Conservation (phyloP, 1,140 invertebrate genomes). For the Pentalonia nigronervosa region DNA sequence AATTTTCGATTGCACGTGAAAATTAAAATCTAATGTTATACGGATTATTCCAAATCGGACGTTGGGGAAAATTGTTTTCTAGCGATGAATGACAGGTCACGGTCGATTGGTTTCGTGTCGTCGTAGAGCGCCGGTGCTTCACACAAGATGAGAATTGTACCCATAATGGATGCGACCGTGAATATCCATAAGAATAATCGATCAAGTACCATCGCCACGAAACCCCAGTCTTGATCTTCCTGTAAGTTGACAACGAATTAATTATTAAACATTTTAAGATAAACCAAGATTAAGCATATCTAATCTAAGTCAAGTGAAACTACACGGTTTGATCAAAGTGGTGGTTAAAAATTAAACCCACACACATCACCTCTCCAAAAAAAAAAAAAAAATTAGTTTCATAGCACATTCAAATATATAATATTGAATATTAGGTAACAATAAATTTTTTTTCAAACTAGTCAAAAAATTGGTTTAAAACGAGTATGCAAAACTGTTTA, state of each 20-base stretch:
- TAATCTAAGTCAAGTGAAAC: not conserved
- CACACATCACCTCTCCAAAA: no score
- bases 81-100: slow-evolving; percentile 83
- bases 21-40: not conserved
- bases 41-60: slow-evolving; percentile 59
- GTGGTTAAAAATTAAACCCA: no score
- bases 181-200: slow-evolving; percentile 97
- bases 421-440: no score
- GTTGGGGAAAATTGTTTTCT: slow-evolving; percentile 75
- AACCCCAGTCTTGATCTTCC: slow-evolving; percentile 99
- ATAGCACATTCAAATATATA: no score
- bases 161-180: slow-evolving; percentile 87
- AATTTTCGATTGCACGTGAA: not conserved
- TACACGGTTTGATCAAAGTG: not conserved
- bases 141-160: slow-evolving; percentile 85
- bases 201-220: slow-evolving; percentile 98
- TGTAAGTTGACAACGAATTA: slow-evolving; percentile 65
- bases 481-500: no score
- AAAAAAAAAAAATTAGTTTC: no score
- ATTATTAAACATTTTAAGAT: not conserved
- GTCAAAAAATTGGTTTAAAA: no score
- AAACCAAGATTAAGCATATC: not conserved
- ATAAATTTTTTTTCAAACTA: no score
- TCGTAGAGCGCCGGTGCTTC: slow-evolving; percentile 91
- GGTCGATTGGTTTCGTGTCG: slow-evolving; percentile 87